Evolutionary conservation across 2,797 vertebrate genomes (phyloP).

Genomic region (Cryptoblepharus egeriae): DNA sequence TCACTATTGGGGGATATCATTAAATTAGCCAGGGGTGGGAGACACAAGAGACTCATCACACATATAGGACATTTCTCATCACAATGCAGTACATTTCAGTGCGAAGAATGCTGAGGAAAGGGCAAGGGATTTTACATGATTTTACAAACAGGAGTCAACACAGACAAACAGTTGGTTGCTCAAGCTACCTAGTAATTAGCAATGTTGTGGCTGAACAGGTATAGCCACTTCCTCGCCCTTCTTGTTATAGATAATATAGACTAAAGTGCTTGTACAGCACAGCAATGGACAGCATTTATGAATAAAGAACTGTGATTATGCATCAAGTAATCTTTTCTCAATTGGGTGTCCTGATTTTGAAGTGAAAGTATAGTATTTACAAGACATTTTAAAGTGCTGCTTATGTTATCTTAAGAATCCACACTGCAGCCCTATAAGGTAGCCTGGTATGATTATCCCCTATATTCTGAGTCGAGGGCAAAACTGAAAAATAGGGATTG

Average conservation of each 20-base stretch:
- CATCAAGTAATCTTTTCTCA: background rate
- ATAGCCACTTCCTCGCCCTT: background rate
- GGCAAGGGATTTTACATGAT: background rate
- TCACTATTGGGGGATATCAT: background rate
- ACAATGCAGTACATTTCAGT: no score
- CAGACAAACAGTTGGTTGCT: background rate
- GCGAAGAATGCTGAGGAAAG: background rate
- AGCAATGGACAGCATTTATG: background rate
- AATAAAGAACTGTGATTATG: background rate
- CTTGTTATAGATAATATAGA: background rate
- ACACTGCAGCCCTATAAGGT: no score
- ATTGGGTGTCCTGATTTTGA: background rate
- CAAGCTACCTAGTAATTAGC: background rate
- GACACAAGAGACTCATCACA: no score
- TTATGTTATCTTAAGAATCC: no score
- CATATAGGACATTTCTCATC: no score
- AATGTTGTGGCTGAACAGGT: background rate
- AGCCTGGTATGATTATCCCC: no score
- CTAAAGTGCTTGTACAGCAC: background rate
- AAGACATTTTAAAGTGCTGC: no score
- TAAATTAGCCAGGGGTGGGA: no score
- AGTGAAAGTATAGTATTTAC: background rate
- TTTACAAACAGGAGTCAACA: background rate
- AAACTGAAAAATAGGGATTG: no score
- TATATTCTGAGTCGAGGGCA: no score